phyloP scores from a whole-genome alignment of 2,113 vertebrate species.

The Larimichthys crocea region DNA sequence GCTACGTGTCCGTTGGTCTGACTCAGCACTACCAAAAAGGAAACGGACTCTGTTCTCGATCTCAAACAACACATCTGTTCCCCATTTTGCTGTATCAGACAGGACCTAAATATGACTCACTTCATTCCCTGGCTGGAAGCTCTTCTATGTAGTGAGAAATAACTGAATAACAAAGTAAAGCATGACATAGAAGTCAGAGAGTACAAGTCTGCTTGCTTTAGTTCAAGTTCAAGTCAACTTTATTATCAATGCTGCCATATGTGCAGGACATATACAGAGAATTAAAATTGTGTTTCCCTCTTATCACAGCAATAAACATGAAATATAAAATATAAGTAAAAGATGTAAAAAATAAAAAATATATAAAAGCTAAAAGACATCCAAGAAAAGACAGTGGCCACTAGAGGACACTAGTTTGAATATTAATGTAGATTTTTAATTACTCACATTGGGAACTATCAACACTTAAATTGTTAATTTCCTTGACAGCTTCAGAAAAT shows the following conservation, averaged over 20 bases:
- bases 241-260: too few species aligned
- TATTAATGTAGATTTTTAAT: not conserved
- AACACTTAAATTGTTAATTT: too few species aligned
- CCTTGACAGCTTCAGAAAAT: not conserved
- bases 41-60: conserved; percentile 43
- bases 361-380: too few species aligned
- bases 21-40: conserved; percentile 68
- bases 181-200: not conserved
- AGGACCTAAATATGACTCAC: conserved; percentile 26
- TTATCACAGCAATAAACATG: too few species aligned
- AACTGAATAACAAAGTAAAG: not conserved
- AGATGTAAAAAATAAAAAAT: too few species aligned
- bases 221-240: too few species aligned
- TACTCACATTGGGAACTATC: not conserved
- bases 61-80: conserved; percentile 57
- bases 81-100: conserved; percentile 52
- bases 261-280: too few species aligned
- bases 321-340: too few species aligned
- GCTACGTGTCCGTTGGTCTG: conserved; percentile 36
- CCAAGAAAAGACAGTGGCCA: not conserved
- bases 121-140: not conserved
- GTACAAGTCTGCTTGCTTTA: not conserved
- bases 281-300: too few species aligned
- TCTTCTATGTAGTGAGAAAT: conserved; percentile 1
- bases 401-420: not conserved